Conservation (phyloP, 2,797 vertebrate genomes). For the Microctenopoma lineatum region DNA sequence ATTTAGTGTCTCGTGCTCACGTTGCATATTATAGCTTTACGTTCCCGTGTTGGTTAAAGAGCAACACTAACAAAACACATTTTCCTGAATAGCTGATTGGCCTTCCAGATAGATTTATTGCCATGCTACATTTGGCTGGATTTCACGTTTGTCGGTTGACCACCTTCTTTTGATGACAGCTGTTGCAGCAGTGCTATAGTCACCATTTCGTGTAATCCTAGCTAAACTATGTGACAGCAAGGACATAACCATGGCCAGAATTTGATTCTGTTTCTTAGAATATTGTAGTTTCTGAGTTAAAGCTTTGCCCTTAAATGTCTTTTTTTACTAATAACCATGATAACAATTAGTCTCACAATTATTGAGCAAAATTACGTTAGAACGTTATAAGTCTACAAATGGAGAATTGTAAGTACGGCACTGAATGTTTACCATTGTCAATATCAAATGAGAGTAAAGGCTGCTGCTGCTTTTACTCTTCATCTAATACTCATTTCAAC, state of each 20-base stretch:
- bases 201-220: too few relatives aligned
- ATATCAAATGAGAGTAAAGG: conserved; percentile 10
- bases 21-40: too few relatives aligned
- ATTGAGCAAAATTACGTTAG: background rate
- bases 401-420: background rate
- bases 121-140: background rate
- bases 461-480: background rate
- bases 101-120: conserved; percentile 1
- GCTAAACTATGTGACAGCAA: too few relatives aligned
- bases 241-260: too few relatives aligned
- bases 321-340: background rate
- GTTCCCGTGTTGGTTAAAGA: background rate
- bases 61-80: background rate
- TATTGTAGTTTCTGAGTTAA: too few relatives aligned
- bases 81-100: background rate
- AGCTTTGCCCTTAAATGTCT: background rate
- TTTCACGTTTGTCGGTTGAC: too few relatives aligned
- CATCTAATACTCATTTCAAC: background rate
- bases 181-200: too few relatives aligned
- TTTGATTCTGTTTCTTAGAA: too few relatives aligned
- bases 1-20: too few relatives aligned
- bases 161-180: too few relatives aligned
- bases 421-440: background rate
- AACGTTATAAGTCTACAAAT: background rate
- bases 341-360: background rate